Conservation (phyloP, 2,797 vertebrate genomes). For the Thunnus albacares region DNA sequence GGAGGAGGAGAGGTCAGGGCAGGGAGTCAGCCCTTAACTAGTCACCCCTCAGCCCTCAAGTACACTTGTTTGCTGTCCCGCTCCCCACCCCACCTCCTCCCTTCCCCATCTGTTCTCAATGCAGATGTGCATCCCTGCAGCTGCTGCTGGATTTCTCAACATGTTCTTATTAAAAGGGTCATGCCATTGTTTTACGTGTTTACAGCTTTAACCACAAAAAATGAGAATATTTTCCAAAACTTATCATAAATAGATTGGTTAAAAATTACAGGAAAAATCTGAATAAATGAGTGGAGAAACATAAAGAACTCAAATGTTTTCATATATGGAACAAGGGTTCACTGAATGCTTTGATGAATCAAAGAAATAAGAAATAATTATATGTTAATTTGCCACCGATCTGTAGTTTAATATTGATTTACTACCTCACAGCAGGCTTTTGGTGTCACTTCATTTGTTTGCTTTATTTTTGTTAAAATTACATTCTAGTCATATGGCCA, state of each 20-base stretch:
- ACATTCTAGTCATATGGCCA: not conserved
- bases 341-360: not conserved
- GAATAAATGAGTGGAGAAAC: not conserved
- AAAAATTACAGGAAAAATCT: not conserved
- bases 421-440: too few relatives aligned
- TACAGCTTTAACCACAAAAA: not conserved
- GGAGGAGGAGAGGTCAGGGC: conserved; percentile 54
- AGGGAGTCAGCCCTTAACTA: conserved; percentile 55
- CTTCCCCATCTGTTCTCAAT: conserved; percentile 48
- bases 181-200: not conserved
- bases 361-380: not conserved
- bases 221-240: not conserved
- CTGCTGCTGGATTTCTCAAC: conserved; percentile 36
- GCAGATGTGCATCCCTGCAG: conserved; percentile 69
- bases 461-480: not conserved
- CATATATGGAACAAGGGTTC: too few relatives aligned
- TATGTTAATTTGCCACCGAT: too few relatives aligned
- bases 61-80: conserved; percentile 39
- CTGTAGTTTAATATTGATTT: too few relatives aligned
- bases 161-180: not conserved
- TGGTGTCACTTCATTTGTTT: not conserved
- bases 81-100: not conserved
- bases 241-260: not conserved
- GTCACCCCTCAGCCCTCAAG: conserved; percentile 66
- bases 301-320: not conserved